Evolutionary conservation across 2,888 invertebrate genomes (phyloP), one percentile per base, ranked within the genome.

Genomic region (Trichacis sp.): DNA sequence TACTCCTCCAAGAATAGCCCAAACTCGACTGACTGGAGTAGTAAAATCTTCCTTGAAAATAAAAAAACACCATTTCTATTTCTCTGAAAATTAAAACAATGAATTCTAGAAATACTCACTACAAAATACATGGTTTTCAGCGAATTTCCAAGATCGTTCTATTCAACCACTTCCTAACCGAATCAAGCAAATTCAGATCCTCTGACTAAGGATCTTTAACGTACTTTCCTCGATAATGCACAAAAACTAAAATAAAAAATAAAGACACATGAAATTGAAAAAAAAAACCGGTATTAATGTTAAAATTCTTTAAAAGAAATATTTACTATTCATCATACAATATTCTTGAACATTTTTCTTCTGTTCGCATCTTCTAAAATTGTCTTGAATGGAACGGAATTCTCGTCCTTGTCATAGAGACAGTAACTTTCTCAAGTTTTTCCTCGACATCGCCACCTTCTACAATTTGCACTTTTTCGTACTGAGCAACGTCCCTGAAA

Each of bases 1-100:
- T 11, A 97, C 92, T 12, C 98, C 98, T 0, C 98, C 98, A 0
- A 97, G 89, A 42, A 98, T 91, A 1, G 98, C 97, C 74, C 95
- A 95, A 2, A 93, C 91, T 30, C 97, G 95, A 53, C 93, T 91
- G 8, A 94, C 87, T 79, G 93, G 91, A 0, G 92, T 92, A 83
- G 92, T 94, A 0, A 94, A 87, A 77, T 90, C 87, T 36, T 88
- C 87, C 36, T 83, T 83, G 51, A 36, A 70, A 76, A 63, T 33
- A 6, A 33, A 9, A n/a, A 11, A 48, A 45, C 11, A 51, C 29
- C 5, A 6, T 29, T n/a, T n/a, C n/a, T n/a, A n/a, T n/a, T n/a
- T n/a, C n/a, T n/a, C n/a, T n/a, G n/a, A n/a, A n/a, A n/a, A n/a
- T n/a, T n/a, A n/a, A n/a, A n/a, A n/a, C n/a, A n/a, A n/a, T n/a